These are phyloP conservation scores for Seriola aureovittata DNA, from an alignment of 2,113 vertebrate species.

Conservation along the genomic window DNA sequence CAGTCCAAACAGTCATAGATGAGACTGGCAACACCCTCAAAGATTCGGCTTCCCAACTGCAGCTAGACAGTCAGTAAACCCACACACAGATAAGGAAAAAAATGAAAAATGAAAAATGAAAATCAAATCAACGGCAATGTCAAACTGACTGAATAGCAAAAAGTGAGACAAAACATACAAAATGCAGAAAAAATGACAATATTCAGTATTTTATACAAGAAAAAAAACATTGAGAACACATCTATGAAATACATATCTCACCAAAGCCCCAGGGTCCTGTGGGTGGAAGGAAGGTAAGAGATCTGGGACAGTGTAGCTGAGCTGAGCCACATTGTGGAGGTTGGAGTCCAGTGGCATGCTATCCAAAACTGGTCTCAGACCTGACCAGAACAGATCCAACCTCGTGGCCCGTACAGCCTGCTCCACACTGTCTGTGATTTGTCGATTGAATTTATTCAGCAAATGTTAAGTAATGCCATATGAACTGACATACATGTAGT, in stretches of 20 bases:
- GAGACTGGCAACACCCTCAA: conserved; percentile 89
- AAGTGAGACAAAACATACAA: not conserved
- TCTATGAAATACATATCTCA: conserved; percentile 69
- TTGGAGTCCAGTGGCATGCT: conserved; percentile 82
- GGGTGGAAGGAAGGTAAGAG: conserved; percentile 68
- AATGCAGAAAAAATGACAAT: not conserved
- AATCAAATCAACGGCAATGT: not conserved
- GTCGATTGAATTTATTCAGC: not conserved
- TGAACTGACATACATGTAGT: not conserved
- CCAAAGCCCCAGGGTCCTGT: conserved; percentile 82
- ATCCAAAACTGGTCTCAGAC: conserved; percentile 88
- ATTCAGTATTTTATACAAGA: not conserved
- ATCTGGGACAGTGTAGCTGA: conserved; percentile 83
- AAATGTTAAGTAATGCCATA: not conserved
- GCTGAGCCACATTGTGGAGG: conserved; percentile 86
- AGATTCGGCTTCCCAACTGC: conserved; percentile 84
- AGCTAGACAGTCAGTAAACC: conserved; percentile 80
- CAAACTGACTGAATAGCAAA: not conserved
- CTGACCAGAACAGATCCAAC: conserved; percentile 90
- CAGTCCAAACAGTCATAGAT: conserved; percentile 91
- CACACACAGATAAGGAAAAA: not conserved
- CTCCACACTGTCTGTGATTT: conserved; percentile 31
- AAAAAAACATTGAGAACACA: not conserved
- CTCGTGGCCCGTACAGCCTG: conserved; percentile 30
- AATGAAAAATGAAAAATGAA: not conserved